Percentiles rank a stretch among this genome's conserved stretches.
Evolutionary conservation across 2,888 invertebrate genomes (phyloP).

Genomic region (Leucania comma): DNA sequence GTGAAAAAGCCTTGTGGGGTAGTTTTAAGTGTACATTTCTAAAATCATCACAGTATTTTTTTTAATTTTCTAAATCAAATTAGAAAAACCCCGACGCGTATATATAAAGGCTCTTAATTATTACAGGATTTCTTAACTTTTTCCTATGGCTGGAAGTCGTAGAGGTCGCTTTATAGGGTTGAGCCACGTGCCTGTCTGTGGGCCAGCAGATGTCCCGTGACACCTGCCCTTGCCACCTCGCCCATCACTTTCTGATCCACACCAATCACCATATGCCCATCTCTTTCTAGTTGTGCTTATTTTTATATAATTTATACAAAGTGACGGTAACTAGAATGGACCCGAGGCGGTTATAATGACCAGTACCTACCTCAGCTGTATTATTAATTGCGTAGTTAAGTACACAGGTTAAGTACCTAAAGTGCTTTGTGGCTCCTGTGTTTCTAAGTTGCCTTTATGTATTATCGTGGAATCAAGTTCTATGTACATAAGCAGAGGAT

Average conservation of each 20-base stretch:
- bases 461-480: slow-evolving; percentile 26
- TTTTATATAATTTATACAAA: slow-evolving; percentile 90
- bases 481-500: neutral
- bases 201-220: slow-evolving; percentile 88
- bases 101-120: slow-evolving; percentile 66
- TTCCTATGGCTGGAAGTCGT: slow-evolving; percentile 77
- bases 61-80: slow-evolving; percentile 18
- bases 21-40: neutral
- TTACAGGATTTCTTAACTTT: slow-evolving; percentile 82
- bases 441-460: slow-evolving; percentile 43
- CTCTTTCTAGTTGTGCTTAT: slow-evolving; percentile 85
- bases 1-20: neutral
- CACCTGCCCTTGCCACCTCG: slow-evolving; percentile 88
- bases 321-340: slow-evolving; percentile 89
- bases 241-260: slow-evolving; percentile 82
- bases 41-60: accelerated
- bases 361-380: slow-evolving; percentile 77
- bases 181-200: slow-evolving; percentile 87
- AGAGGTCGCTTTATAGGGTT: slow-evolving; percentile 86
- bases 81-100: slow-evolving; percentile 16
- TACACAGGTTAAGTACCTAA: slow-evolving; percentile 55
- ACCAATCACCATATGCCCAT: slow-evolving; percentile 76
- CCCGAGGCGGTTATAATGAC: slow-evolving; percentile 87
- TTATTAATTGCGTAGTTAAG: slow-evolving; percentile 78
- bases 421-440: slow-evolving; percentile 44